phyloP scores from a whole-genome alignment of 2,797 vertebrate genomes.

The Huso huso region DNA sequence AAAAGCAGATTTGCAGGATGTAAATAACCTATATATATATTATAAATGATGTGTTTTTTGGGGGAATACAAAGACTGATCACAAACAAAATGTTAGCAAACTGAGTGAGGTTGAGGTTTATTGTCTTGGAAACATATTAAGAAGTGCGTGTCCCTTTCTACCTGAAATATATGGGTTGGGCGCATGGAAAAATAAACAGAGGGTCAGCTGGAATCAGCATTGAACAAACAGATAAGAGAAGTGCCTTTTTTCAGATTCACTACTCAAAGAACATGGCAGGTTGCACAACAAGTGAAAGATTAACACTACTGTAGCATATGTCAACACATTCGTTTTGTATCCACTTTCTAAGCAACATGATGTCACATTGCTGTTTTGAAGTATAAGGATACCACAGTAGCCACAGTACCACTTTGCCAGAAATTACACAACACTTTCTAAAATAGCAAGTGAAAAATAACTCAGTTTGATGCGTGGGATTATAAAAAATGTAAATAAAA shows the following conservation, averaged over 20 bases:
- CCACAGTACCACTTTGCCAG: too few species aligned
- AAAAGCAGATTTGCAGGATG: not conserved
- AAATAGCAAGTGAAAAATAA: too few species aligned
- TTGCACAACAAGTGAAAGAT: too few species aligned
- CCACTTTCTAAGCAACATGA: too few species aligned
- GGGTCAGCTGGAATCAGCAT: slow-evolving; percentile 17
- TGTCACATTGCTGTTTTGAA: too few species aligned
- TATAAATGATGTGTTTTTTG: slow-evolving; percentile 10
- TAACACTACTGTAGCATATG: too few species aligned
- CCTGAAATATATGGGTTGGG: slow-evolving; percentile 26
- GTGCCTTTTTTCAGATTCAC: slow-evolving; percentile 4
- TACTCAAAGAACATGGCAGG: too few species aligned
- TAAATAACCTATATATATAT: not conserved
- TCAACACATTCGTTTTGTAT: too few species aligned
- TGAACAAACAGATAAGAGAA: not conserved
- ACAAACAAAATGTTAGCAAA: slow-evolving; percentile 42
- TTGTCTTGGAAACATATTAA: slow-evolving; percentile 9
- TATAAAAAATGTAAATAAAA: too few species aligned
- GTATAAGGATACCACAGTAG: too few species aligned
- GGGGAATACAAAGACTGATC: slow-evolving; percentile 25
- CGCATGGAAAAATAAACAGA: slow-evolving; percentile 42
- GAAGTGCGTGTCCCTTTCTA: slow-evolving; percentile 13
- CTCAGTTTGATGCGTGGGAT: too few species aligned
- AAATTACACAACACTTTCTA: too few species aligned
- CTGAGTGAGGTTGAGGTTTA: slow-evolving; percentile 16